Evolutionary conservation across 1,140 invertebrate species (phyloP).

Genomic region (Melipona quadrifasciata): DNA sequence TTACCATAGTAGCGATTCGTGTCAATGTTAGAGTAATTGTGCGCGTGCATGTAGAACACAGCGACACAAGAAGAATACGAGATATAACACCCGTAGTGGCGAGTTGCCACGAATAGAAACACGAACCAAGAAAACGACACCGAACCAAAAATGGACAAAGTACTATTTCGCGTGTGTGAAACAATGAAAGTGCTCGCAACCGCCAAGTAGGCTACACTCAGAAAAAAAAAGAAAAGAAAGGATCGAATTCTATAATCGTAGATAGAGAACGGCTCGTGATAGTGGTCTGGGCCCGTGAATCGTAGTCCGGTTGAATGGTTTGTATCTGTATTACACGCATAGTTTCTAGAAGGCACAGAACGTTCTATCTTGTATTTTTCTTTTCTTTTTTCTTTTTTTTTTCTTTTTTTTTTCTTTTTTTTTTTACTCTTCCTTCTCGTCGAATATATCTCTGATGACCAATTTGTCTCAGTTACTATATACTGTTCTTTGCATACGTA

Average conservation of each 20-base stretch:
- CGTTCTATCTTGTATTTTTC: neutral
- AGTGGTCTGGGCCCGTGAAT: constrained; percentile 19
- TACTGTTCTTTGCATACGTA: neutral
- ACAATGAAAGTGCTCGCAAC: constrained; percentile 35
- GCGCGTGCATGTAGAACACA: constrained; percentile 59
- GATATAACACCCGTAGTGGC: neutral
- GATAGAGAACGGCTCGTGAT: constrained; percentile 12
- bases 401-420: neutral
- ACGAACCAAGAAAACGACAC: constrained; percentile 37
- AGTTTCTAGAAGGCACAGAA: constrained; percentile 29
- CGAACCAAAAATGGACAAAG: constrained; percentile 63
- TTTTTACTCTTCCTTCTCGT: neutral
- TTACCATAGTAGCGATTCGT: constrained; percentile 36
- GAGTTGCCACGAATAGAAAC: constrained; percentile 10
- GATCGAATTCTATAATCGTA: neutral
- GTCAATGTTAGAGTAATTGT: constrained; percentile 47
- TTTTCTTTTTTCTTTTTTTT: neutral
- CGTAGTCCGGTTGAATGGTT: constrained; percentile 32
- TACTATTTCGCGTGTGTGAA: constrained; percentile 62
- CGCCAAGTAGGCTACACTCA: constrained; percentile 45
- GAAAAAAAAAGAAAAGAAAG: constrained; percentile 30
- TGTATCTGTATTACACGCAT: constrained; percentile 42
- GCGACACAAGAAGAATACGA: constrained; percentile 14
- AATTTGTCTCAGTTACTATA: neutral
- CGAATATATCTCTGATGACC: neutral